Percentiles rank a stretch among this genome's conserved stretches.
Conservation (phyloP, 2,888 invertebrate species). For the Athalia circularis region DNA sequence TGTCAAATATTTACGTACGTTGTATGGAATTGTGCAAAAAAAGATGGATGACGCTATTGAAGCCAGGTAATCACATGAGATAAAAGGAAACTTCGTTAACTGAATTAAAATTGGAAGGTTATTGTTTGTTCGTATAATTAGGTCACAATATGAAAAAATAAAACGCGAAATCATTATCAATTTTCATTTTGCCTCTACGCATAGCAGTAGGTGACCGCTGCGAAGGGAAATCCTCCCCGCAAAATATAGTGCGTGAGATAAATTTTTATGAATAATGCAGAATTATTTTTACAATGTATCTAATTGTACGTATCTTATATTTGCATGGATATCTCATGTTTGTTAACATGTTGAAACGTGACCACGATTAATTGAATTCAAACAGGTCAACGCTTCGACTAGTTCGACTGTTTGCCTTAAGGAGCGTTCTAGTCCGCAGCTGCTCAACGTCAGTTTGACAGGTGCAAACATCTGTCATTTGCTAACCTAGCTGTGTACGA, state of each 20-base stretch:
- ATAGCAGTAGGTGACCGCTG: background rate
- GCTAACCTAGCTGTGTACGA: too few relatives aligned
- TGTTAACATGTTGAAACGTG: conserved; percentile 16
- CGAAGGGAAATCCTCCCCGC: background rate
- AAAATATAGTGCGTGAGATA: conserved; percentile 7
- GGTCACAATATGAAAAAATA: too few relatives aligned
- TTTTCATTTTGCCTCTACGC: too few relatives aligned
- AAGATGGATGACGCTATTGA: background rate
- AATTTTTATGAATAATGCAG: conserved; percentile 24
- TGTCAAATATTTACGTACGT: conserved; percentile 5
- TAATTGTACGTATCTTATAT: conserved; percentile 1
- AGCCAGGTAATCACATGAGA: background rate
- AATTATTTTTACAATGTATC: background rate
- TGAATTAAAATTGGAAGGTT: too few relatives aligned
- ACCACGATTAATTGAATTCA: conserved; percentile 27
- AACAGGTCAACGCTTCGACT: conserved; percentile 11
- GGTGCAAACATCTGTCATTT: background rate
- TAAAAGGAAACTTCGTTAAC: too few relatives aligned
- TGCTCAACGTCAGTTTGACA: conserved; percentile 12
- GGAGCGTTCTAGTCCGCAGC: conserved; percentile 2
- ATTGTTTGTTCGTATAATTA: too few relatives aligned
- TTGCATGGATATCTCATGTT: conserved; percentile 21
- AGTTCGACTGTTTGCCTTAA: conserved; percentile 3
- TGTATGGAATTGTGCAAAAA: background rate
- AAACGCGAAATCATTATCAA: too few relatives aligned